phyloP scores from a whole-genome alignment of 2,797 vertebrate species.

The Brachyalestes nurse region DNA sequence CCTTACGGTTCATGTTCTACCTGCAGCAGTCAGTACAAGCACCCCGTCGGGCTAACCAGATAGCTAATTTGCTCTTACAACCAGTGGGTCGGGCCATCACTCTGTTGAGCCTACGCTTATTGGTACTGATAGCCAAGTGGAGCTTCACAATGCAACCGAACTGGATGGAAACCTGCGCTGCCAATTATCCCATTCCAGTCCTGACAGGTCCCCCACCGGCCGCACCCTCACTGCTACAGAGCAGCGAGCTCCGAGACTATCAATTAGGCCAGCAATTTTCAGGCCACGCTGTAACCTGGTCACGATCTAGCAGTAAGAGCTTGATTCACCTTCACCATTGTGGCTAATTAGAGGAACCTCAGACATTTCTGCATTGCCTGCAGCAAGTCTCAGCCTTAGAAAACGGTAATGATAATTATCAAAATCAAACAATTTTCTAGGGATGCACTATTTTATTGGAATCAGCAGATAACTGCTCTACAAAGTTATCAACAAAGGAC shows the following conservation, averaged over 20 bases:
- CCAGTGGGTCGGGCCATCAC: slow-evolving; percentile 60
- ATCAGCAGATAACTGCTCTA: neutral
- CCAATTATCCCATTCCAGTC: slow-evolving; percentile 76
- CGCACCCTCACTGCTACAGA: slow-evolving; percentile 28
- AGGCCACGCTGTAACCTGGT: slow-evolving; percentile 72
- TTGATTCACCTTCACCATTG: neutral
- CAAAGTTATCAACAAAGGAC: neutral
- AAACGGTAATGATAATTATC: neutral
- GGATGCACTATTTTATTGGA: too few relatives aligned
- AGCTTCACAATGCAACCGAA: slow-evolving; percentile 27
- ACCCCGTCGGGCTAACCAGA: slow-evolving; percentile 55
- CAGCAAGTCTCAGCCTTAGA: neutral
- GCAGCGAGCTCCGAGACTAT: slow-evolving; percentile 69
- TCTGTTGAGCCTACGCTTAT: slow-evolving; percentile 57
- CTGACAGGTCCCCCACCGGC: slow-evolving; percentile 65
- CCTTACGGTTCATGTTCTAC: slow-evolving; percentile 53
- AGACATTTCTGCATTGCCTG: too few relatives aligned
- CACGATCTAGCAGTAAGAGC: slow-evolving; percentile 8
- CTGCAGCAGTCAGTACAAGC: slow-evolving; percentile 43
- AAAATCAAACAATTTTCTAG: neutral
- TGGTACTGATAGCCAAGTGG: slow-evolving; percentile 55
- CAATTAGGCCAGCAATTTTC: slow-evolving; percentile 81
- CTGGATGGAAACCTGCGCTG: slow-evolving; percentile 62
- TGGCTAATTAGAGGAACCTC: neutral
- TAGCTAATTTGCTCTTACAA: slow-evolving; percentile 67